Percentiles rank a stretch among this genome's conserved stretches.
These are phyloP conservation scores for Plebejus melissa DNA, from an alignment of 2,888 invertebrate species.

Conservation along the genomic window DNA sequence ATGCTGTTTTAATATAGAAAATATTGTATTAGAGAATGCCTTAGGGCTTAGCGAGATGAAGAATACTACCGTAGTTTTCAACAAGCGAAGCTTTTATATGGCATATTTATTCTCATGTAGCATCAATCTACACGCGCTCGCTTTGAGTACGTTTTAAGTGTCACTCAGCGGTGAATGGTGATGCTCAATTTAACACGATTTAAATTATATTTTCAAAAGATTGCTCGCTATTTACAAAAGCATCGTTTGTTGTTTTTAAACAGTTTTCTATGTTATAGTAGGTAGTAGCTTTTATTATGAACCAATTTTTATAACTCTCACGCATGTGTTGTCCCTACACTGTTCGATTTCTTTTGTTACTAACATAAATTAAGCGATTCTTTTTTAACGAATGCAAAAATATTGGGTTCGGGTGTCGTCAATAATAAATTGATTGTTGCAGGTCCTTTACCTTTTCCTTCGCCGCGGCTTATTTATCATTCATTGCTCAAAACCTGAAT, in stretches of 20 bases:
- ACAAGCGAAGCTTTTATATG: constrained; percentile 2
- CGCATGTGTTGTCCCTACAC: constrained; percentile 19
- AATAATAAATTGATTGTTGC: constrained; percentile 16
- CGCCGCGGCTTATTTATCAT: constrained; percentile 7
- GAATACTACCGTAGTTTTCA: not conserved
- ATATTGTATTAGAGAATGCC: not conserved
- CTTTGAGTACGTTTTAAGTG: not conserved
- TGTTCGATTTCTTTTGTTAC: not conserved
- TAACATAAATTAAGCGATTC: constrained; percentile 20
- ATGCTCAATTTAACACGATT: not conserved
- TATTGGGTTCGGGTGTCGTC: constrained; percentile 10
- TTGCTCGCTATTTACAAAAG: not conserved
- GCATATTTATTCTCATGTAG: not conserved
- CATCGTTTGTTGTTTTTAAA: not conserved
- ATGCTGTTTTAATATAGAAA: not conserved
- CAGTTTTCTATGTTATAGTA: not conserved
- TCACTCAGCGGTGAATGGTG: not conserved
- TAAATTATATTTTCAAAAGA: not conserved
- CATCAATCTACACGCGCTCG: not conserved
- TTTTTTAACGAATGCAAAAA: constrained; percentile 19
- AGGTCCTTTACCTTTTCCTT: constrained; percentile 9
- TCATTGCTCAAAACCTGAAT: constrained; percentile 19
- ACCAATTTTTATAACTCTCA: not conserved
- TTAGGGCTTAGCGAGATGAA: not conserved
- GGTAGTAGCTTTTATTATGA: not conserved